Evolutionary conservation across 2,797 vertebrate genomes (phyloP).

Genomic region (Gymnocypris eckloni): DNA sequence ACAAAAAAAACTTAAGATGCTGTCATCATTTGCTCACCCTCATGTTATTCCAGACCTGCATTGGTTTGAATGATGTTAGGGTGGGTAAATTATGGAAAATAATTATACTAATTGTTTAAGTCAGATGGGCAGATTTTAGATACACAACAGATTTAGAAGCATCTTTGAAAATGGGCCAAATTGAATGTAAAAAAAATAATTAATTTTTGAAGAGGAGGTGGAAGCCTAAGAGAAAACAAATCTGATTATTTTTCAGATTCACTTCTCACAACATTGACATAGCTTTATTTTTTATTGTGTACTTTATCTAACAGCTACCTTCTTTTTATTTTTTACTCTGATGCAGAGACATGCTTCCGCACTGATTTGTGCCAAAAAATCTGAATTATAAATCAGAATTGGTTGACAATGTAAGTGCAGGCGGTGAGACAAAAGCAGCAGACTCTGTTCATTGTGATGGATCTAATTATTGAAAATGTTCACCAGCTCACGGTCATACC

Average conservation of each 20-base stretch:
- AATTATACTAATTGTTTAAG: not conserved
- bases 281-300: not conserved
- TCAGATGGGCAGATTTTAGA: not conserved
- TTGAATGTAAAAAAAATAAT: not conserved
- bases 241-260: no score
- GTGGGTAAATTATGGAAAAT: not conserved
- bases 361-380: not conserved
- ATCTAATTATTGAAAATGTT: not conserved
- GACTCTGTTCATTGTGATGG: not conserved
- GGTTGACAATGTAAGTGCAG: not conserved
- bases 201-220: not conserved
- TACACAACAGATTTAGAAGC: not conserved
- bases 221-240: not conserved
- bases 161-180: not conserved
- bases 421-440: constrained; percentile 29
- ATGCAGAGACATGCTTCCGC: not conserved
- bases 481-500: constrained; percentile 47
- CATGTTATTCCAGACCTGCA: not conserved
- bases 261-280: not conserved
- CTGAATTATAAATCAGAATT: not conserved
- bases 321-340: not conserved
- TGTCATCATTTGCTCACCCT: not conserved
- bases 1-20: not conserved
- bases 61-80: not conserved
- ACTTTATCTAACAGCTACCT: not conserved